These are phyloP conservation scores for Thaumatotibia leucotreta DNA, from an alignment of 1,140 invertebrate species.

Conservation along the genomic window DNA sequence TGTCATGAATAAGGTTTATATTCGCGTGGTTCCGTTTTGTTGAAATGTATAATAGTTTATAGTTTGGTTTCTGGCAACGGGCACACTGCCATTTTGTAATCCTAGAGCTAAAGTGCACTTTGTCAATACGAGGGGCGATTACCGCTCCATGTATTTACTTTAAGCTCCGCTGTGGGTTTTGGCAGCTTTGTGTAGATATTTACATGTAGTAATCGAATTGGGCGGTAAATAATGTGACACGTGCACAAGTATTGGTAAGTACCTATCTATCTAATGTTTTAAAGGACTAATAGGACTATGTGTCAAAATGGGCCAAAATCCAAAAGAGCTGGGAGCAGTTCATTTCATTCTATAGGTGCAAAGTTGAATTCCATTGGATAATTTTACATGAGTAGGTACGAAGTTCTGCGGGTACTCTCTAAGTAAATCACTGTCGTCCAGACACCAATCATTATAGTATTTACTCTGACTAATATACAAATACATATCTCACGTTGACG, in stretches of 20 bases:
- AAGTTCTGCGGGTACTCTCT: no score
- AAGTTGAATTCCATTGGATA: no score
- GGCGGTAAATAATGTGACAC: neutral
- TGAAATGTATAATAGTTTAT: constrained; percentile 20
- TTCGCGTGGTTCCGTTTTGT: neutral
- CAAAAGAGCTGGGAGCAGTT: no score
- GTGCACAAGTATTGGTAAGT: neutral
- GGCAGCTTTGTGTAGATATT: neutral
- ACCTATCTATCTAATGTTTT: no score
- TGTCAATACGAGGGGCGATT: constrained; percentile 46
- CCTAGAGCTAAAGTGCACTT: constrained; percentile 50
- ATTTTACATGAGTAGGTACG: no score
- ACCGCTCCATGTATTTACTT: constrained; percentile 16
- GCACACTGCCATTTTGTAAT: constrained; percentile 63
- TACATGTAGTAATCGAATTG: neutral
- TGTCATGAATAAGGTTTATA: constrained; percentile 20
- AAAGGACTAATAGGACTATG: no score
- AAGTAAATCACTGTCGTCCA: no score
- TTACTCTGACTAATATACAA: no score
- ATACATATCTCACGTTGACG: no score
- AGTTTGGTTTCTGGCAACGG: constrained; percentile 33
- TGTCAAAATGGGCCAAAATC: no score
- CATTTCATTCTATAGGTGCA: no score
- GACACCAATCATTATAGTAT: no score
- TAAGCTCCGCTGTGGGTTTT: neutral